Percentiles rank a stretch among this genome's conserved stretches.
Evolutionary conservation across 1,140 invertebrate genomes (phyloP).

Genomic region (Marisa cornuarietis): DNA sequence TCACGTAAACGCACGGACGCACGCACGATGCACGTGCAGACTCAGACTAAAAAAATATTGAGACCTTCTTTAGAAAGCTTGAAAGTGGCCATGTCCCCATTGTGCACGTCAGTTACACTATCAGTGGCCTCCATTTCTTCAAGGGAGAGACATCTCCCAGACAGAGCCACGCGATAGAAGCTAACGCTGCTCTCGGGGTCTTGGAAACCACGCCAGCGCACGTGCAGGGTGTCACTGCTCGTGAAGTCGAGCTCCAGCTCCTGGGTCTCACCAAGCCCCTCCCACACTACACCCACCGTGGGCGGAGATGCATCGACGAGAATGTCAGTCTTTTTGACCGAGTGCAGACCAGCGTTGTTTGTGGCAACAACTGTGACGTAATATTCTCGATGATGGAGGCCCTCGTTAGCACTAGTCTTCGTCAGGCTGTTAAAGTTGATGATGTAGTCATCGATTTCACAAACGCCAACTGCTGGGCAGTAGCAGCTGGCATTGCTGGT

Average conservation of each 20-base stretch:
- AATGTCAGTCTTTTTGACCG: slow-evolving; percentile 24
- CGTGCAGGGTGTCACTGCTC: slow-evolving; percentile 19
- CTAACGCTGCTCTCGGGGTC: slow-evolving; percentile 47
- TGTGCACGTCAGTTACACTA: slow-evolving; percentile 1
- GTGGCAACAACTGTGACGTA: slow-evolving; percentile 31
- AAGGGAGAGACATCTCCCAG: slow-evolving; percentile 21
- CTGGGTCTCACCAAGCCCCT: slow-evolving; percentile 24
- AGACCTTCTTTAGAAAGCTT: slow-evolving; percentile 6
- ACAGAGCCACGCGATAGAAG: slow-evolving; percentile 34
- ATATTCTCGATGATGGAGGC: slow-evolving; percentile 37
- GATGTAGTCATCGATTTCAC: slow-evolving; percentile 27
- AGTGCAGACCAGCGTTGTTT: slow-evolving; percentile 30
- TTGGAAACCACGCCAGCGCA: slow-evolving; percentile 41
- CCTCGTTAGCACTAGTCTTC: slow-evolving; percentile 19
- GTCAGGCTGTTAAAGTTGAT: slow-evolving; percentile 36
- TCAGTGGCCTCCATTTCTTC: slow-evolving; percentile 16
- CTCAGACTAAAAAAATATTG: too few relatives aligned
- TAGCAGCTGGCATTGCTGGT: slow-evolving; percentile 5
- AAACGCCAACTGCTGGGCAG: slow-evolving; percentile 19
- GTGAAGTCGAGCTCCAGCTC: slow-evolving; percentile 42
- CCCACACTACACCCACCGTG: slow-evolving; percentile 28
- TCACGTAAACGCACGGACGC: too few relatives aligned
- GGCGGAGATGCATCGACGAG: slow-evolving; percentile 38
- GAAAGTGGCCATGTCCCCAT: slow-evolving; percentile 6
- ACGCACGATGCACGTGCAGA: too few relatives aligned